Base-by-base conservation (phyloP, 1,140 invertebrate species). In the Heliconius nattereri region DNA sequence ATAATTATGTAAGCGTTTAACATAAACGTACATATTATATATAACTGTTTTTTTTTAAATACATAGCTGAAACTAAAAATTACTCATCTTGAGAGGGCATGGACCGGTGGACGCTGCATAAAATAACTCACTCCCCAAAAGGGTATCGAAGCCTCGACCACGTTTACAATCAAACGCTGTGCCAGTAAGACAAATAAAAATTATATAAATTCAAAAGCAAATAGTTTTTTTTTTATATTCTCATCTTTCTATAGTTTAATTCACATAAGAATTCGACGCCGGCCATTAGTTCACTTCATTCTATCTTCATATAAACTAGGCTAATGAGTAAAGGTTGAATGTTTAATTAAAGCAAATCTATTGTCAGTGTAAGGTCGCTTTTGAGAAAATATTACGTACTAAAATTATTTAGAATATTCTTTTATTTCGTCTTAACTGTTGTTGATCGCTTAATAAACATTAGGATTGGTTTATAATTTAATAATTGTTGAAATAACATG, bases 321-420 rank as follows among this genome's bases (percentile, higher is more conserved):
- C 60, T 66, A 66, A 66, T 66, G 23, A 66, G 60, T 66, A 66
- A 66, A 66, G 60, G 60, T 66, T 66, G 60, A 66, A 66, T 66
- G 60, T 66, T 66, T 66, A 66, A 66, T 66, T 66, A 66, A 66
- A 66, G 60, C 26, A 7, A 16, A 66, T 23, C 60, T 66, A 66
- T 66, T 66, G 60, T 66, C 60, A 26, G 60, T 66, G 26, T 66
- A 66, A 66, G 60, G 60, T 66, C 60, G 60, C 60, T 29, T 66
- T 66, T 66, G 60, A 66, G 60, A 66, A 66, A 66, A 66, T 66
- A 66, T 66, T 66, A 66, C 60, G 60, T 29, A 29, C 60, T 29
- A 26, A 19, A 66, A 66, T 66, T 6, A 26, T 13, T 66, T 66
- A 66, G 60, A 16, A 13, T 66, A 66, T 66, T 66, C 60, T 29